Base-by-base conservation (phyloP, 2,113 vertebrate species). In the Urocitellus parryii region DNA sequence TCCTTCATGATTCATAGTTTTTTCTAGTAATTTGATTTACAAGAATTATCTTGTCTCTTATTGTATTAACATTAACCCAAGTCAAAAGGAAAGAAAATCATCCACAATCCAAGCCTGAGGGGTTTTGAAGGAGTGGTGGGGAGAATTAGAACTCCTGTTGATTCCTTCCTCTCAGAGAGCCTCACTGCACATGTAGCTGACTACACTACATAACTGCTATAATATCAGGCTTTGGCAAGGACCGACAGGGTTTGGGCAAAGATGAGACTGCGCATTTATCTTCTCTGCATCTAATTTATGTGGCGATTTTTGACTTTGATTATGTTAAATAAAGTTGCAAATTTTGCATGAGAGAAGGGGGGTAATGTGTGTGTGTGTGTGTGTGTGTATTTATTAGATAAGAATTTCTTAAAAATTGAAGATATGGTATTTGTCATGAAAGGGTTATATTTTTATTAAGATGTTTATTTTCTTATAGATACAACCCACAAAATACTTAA, bases 1-100 rank as follows among this genome's bases (percentile, higher is more conserved):
- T 87, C 37, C 65, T 88, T 96, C 78, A 92, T 74, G 63, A 86
- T 22, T 95, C 68, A 61, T 9, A 94, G 34, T 7, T 87, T 92
- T 92, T 87, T 63, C 27, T 56, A 74, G 14, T 45, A 94, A 34
- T 70, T 80, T 84, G 53, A 48, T n/a, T 78, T 87, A 90, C 70
- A 72, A 91, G 68, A 82, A 89, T 86, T 93, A 89, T 86, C 22
- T 80, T 84, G 39, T 58, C 20, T 63, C 9, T 84, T 77, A 74
- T 39, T 91, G 37, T 3, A 48, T 32, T 90, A 84, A 58, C 58
- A 86, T 67, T 72, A 96, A 92, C 53, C 22, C 48, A 92, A 72
- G 95, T 65, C 22, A 34, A 72, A 86, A 48, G 11, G 34, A 39
- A 70, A 90, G 51, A 73, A 90, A 95, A 61, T n/a, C 48, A 89